A percentile compares a stretch with the other conserved stretches of the same genome.
Evolutionary conservation across 2,888 invertebrate species (phyloP).

Genomic region (Pristionchus fissidentatus): DNA sequence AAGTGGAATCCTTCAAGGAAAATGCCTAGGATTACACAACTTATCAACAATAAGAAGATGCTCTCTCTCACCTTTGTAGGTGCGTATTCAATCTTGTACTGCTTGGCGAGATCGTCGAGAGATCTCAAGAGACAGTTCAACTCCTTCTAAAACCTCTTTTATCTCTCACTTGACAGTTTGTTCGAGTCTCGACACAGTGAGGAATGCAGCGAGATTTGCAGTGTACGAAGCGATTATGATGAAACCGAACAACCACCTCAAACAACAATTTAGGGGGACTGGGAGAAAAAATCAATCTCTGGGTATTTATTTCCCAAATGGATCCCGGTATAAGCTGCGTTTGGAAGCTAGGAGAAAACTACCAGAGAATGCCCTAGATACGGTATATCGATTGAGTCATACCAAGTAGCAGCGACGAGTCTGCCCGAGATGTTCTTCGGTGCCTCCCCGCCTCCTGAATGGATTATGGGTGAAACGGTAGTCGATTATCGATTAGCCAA

Average conservation of each 20-base stretch:
- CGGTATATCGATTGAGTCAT: too few species aligned
- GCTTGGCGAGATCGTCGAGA: slow-evolving; percentile 92
- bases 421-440: slow-evolving; percentile 95
- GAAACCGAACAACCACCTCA: slow-evolving; percentile 92
- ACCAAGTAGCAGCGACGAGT: slow-evolving; percentile 90
- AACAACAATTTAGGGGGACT: slow-evolving; percentile 79
- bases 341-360: too few species aligned
- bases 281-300: slow-evolving; percentile 90
- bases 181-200: slow-evolving; percentile 82
- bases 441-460: slow-evolving; percentile 89
- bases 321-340: too few species aligned
- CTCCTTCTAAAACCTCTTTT: neutral
- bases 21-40: too few species aligned
- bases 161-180: slow-evolving; percentile 67
- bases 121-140: slow-evolving; percentile 64
- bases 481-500: slow-evolving; percentile 58
- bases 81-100: slow-evolving; percentile 95
- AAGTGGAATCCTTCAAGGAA: too few species aligned
- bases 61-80: slow-evolving; percentile 85
- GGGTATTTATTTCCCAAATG: too few species aligned
- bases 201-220: slow-evolving; percentile 95
- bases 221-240: slow-evolving; percentile 99
- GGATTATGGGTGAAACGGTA: neutral
- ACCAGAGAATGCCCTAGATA: too few species aligned
- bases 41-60: too few species aligned